These are phyloP conservation scores for Leucania comma DNA, from an alignment of 2,888 invertebrate species.

Conservation along the genomic window DNA sequence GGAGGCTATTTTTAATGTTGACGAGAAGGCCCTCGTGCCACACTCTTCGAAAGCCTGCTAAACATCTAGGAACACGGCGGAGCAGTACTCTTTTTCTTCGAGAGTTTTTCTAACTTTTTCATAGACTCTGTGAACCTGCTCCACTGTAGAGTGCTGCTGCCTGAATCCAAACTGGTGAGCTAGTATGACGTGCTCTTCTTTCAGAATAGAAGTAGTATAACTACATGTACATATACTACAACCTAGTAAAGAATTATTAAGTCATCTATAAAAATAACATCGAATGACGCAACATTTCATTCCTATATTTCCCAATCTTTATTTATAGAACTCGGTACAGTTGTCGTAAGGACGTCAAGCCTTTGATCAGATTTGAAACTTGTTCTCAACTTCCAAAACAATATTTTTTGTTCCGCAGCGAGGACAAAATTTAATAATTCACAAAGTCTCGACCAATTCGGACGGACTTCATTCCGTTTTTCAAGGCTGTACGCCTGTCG, in stretches of 20 bases:
- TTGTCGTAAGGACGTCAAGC: conserved; percentile 32
- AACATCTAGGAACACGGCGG: too few relatives aligned
- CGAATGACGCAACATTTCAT: conserved; percentile 1
- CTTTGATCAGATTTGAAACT: conserved; percentile 65
- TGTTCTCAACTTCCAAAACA: conserved; percentile 53
- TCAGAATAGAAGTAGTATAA: too few relatives aligned
- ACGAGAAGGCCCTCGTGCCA: too few relatives aligned
- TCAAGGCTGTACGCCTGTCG: conserved; percentile 61
- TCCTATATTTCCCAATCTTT: conserved; percentile 26
- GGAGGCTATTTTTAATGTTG: too few relatives aligned
- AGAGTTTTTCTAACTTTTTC: too few relatives aligned
- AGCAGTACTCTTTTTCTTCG: too few relatives aligned
- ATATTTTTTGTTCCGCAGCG: conserved; percentile 57
- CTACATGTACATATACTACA: too few relatives aligned
- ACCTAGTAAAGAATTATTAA: not conserved
- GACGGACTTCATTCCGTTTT: conserved; percentile 61
- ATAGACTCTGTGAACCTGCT: too few relatives aligned
- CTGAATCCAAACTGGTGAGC: too few relatives aligned
- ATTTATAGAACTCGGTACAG: conserved; percentile 27
- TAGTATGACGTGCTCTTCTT: too few relatives aligned
- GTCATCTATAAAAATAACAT: not conserved
- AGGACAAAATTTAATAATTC: conserved; percentile 68
- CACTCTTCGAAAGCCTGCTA: too few relatives aligned
- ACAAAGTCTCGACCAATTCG: conserved; percentile 57
- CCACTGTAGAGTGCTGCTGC: too few relatives aligned